Evolutionary conservation across 1,140 invertebrate genomes (phyloP).

Genomic region (Marisa cornuarietis): DNA sequence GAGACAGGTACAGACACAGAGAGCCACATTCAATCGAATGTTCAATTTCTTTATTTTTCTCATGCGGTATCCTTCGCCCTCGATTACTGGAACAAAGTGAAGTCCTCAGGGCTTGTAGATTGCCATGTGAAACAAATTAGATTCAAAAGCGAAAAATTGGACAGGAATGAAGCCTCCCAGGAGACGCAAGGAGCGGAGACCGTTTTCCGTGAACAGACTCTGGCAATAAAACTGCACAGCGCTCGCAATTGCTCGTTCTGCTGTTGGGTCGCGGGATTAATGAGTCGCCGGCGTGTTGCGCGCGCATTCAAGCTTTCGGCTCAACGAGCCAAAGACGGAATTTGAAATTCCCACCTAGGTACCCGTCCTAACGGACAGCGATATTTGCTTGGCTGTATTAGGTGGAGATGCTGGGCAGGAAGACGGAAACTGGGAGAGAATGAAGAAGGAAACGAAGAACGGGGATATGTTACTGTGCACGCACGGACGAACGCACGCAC

Average conservation of each 20-base stretch:
- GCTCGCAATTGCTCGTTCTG: not conserved
- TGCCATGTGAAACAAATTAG: conserved; percentile 16
- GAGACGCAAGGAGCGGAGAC: not conserved
- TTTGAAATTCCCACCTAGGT: not conserved
- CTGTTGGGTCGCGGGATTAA: not conserved
- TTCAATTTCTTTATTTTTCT: no score
- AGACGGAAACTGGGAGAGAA: not conserved
- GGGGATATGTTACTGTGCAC: not conserved
- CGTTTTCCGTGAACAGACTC: not conserved
- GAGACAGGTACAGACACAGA: not conserved
- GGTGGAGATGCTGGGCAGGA: not conserved
- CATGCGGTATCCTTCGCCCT: no score
- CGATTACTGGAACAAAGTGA: no score
- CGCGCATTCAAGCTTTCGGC: not conserved
- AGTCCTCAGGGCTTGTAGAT: not conserved
- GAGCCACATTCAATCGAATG: no score
- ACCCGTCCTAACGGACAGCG: not conserved
- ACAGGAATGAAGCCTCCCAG: conserved; percentile 1
- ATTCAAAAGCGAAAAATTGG: conserved; percentile 19
- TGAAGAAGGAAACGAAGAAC: not conserved
- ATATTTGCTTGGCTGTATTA: not conserved
- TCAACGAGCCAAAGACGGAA: not conserved
- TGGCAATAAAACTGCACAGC: not conserved
- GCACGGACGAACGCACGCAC: no score
- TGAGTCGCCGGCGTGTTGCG: not conserved